Percentiles rank a stretch among this genome's conserved stretches.
Evolutionary conservation across 2,113 vertebrate species (phyloP).

Genomic region (Chaetodon auriga): DNA sequence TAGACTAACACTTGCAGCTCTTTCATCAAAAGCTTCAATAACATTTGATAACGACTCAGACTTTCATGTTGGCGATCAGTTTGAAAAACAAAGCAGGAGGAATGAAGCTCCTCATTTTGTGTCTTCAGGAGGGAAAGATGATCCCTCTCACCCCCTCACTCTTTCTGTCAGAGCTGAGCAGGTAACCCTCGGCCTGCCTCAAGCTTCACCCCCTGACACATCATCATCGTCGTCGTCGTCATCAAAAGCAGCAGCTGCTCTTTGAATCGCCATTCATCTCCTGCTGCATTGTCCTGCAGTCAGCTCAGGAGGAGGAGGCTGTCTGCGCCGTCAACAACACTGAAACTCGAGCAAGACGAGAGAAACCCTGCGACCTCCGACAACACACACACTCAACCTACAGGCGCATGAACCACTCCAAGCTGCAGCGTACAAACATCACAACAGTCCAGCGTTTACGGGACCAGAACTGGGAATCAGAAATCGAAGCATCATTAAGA

Average conservation of each 20-base stretch:
- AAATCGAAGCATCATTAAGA: too few relatives aligned
- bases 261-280: slow-evolving; percentile 59
- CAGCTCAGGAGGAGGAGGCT: slow-evolving; percentile 43
- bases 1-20: neutral
- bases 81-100: slow-evolving; percentile 13
- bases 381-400: neutral
- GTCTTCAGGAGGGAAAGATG: slow-evolving; percentile 17
- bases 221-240: slow-evolving; percentile 22
- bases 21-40: neutral
- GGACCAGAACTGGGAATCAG: too few relatives aligned
- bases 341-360: slow-evolving; percentile 63
- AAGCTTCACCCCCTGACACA: neutral
- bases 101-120: slow-evolving; percentile 43
- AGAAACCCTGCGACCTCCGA: slow-evolving; percentile 28
- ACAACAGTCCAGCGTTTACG: too few relatives aligned
- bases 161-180: slow-evolving; percentile 39
- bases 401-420: neutral
- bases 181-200: slow-evolving; percentile 47
- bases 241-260: slow-evolving; percentile 72
- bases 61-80: neutral
- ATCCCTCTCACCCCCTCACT: neutral
- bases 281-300: slow-evolving; percentile 57
- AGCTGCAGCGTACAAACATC: neutral
- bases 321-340: slow-evolving; percentile 39
- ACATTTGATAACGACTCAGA: slow-evolving; percentile 6